Conservation (phyloP, 2,888 invertebrate species). For the Cephus pygmeus region DNA sequence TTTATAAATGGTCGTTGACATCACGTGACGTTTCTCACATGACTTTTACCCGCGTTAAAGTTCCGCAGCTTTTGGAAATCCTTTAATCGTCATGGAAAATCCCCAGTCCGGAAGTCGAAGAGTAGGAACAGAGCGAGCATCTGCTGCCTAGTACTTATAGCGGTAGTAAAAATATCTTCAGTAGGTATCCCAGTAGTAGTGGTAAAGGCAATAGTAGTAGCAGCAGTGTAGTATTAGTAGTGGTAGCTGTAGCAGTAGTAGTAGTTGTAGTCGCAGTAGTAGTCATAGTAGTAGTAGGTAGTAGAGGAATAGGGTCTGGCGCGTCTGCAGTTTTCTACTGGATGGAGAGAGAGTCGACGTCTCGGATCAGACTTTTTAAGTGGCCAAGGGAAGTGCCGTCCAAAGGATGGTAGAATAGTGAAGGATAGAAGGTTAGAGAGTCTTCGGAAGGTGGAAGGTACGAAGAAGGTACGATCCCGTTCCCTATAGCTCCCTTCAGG, state of each 20-base stretch:
- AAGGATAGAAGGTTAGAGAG: slow-evolving; percentile 8
- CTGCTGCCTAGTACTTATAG: slow-evolving; percentile 3
- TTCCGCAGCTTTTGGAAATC: slow-evolving; percentile 28
- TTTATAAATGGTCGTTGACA: neutral
- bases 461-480: slow-evolving; percentile 13
- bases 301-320: neutral
- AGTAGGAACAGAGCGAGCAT: neutral
- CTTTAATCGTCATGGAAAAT: slow-evolving; percentile 34
- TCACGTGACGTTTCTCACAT: neutral
- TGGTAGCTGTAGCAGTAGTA: neutral
- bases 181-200: neutral
- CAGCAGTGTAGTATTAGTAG: neutral
- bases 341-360: slow-evolving; percentile 17
- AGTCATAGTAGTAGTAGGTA: too few relatives aligned
- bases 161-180: neutral
- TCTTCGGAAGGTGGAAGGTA: slow-evolving; percentile 13
- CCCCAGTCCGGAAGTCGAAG: slow-evolving; percentile 10
- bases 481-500: slow-evolving; percentile 7
- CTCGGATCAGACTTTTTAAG: slow-evolving; percentile 40
- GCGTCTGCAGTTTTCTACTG: neutral
- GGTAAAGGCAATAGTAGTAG: neutral
- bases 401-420: slow-evolving; percentile 20
- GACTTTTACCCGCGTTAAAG: neutral
- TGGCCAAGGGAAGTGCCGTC: slow-evolving; percentile 33
- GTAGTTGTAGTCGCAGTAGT: neutral